These are phyloP conservation scores for Boulengerochromis microlepis DNA, from an alignment of 2,113 vertebrate genomes.

Conservation along the genomic window DNA sequence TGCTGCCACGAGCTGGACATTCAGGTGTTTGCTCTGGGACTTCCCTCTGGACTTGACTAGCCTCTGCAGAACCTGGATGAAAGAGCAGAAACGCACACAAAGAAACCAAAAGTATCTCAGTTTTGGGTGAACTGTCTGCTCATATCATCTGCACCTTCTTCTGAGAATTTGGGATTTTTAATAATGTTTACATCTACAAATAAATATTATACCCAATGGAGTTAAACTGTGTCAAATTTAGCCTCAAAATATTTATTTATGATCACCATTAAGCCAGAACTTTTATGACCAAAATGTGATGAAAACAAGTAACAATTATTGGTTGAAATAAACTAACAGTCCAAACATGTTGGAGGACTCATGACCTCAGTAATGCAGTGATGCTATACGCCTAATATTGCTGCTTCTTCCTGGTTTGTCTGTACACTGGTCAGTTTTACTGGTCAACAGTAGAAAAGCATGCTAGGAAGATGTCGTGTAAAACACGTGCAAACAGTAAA, in stretches of 20 bases:
- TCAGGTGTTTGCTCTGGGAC: slow-evolving; percentile 95
- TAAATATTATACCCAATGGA: background rate
- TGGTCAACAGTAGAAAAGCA: background rate
- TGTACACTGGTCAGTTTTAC: background rate
- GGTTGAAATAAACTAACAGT: background rate
- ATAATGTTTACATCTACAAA: background rate
- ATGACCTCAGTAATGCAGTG: background rate
- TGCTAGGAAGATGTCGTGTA: background rate
- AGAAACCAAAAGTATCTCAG: background rate
- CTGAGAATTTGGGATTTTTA: background rate
- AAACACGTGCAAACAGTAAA: background rate
- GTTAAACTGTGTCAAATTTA: background rate
- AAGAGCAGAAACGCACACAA: background rate
- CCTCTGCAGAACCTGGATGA: slow-evolving; percentile 85
- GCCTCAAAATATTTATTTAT: background rate
- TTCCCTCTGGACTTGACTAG: slow-evolving; percentile 94
- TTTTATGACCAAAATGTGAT: background rate
- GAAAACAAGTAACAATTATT: background rate
- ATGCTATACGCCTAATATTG: background rate
- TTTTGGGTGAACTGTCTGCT: background rate
- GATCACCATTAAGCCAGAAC: background rate
- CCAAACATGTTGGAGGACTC: background rate
- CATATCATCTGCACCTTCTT: background rate
- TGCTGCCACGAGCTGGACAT: slow-evolving; percentile 94
- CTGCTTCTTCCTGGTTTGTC: background rate